Evolutionary conservation across 2,797 vertebrate genomes (phyloP).

Genomic region (Neosalanx taihuensis): DNA sequence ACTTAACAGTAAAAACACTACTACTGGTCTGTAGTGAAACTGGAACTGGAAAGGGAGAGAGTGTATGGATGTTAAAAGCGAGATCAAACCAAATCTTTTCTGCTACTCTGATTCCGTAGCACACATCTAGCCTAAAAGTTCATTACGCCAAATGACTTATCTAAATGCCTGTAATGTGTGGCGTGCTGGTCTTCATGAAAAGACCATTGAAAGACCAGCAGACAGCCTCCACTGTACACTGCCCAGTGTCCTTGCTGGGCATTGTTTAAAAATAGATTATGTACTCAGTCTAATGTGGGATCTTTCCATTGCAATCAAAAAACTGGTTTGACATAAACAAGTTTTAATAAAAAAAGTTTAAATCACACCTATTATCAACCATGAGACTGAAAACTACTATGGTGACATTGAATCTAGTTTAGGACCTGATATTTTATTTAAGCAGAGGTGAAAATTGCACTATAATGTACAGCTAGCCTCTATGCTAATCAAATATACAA

Average conservation of each 20-base stretch:
- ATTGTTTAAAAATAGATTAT: slow-evolving; percentile 44
- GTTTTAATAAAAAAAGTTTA: too few relatives aligned
- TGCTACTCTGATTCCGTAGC: neutral
- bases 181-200: slow-evolving; percentile 43
- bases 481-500: too few relatives aligned
- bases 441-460: too few relatives aligned
- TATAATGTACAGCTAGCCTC: too few relatives aligned
- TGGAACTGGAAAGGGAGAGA: too few relatives aligned
- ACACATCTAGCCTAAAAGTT: too few relatives aligned
- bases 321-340: too few relatives aligned
- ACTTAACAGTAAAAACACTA: too few relatives aligned
- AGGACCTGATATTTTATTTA: too few relatives aligned
- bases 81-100: slow-evolving; percentile 5
- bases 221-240: slow-evolving; percentile 22
- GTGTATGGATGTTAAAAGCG: slow-evolving; percentile 6
- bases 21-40: too few relatives aligned
- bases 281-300: slow-evolving; percentile 24
- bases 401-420: slow-evolving; percentile 1
- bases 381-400: slow-evolving; percentile 19
- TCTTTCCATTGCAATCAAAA: too few relatives aligned
- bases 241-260: slow-evolving; percentile 37
- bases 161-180: slow-evolving; percentile 45
- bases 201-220: slow-evolving; percentile 35
- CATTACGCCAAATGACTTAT: slow-evolving; percentile 18
- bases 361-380: too few relatives aligned